Base-by-base conservation (phyloP, 2,888 invertebrate species). In the Anaspis maculata region DNA sequence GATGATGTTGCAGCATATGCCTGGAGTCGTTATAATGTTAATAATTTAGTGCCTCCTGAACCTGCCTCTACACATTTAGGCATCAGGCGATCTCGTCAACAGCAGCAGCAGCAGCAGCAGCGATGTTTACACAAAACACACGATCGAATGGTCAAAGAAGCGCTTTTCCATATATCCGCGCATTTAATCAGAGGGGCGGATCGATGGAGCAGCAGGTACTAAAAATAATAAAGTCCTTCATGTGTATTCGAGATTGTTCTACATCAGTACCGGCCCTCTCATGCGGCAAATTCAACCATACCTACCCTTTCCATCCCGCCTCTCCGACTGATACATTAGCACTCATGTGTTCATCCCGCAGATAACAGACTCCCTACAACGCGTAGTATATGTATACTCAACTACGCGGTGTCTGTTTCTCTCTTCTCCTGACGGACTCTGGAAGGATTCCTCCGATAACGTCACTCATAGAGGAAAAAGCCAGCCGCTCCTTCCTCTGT, bases 341-440 rank as follows among this genome's bases (percentile, higher is more conserved):
- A 40, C 37, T 41, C 37, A 37, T 38, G 40, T 41, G 43, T 40
- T 39, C 39, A 37, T 40, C 36, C 34, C 28, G 14, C 28, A 32
- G 42, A 42, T 42, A 39, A 39, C 36, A 19, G 25, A 36, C 6
- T 9, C 24, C 24, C 11, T 24, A 10, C 12, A 19, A 19, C 27
- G 25, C 30, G 36, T n/a, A 19, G 30, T 33, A 26, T 12, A n/a
- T 15, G 27, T 7, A 12, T 14, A n/a, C 9, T 6, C 27, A 13
- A 15, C 15, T 16, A 16, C 13, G 16, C 15, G 28, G 16, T 11
- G 28, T 12, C 5, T n/a, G 27, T 26, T n/a, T n/a, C n/a, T n/a
- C n/a, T n/a, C n/a, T n/a, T n/a, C n/a, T n/a, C n/a, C n/a, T 13
- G 12, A 26, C 27, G 4, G 9, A 12, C 16, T 11, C 16, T 24